phyloP scores from a whole-genome alignment of 2,797 vertebrate genomes.

The Synanceia verrucosa region DNA sequence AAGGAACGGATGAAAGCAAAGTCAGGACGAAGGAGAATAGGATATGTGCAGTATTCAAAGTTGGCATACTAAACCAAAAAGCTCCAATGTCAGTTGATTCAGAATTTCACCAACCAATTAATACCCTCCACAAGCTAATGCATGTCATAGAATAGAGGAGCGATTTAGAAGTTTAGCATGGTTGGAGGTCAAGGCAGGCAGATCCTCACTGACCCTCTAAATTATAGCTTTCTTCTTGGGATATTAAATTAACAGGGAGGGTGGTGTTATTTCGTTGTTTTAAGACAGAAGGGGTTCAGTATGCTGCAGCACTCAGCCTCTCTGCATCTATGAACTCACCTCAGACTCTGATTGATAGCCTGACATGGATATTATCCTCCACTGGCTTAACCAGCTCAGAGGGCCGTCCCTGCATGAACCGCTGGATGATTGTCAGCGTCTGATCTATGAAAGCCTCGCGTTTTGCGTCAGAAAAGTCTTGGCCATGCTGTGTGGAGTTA shows the following conservation, averaged over 20 bases:
- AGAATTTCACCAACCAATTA: not conserved
- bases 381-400: conserved; percentile 6
- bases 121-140: not conserved
- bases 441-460: not conserved
- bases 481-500: conserved; percentile 2
- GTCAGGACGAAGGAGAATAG: not conserved
- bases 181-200: not conserved
- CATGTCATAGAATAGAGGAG: not conserved
- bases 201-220: not conserved
- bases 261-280: not conserved
- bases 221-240: not conserved
- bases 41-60: not conserved
- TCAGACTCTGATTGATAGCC: conserved; percentile 1
- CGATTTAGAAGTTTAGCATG: no score
- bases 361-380: conserved; percentile 7
- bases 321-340: not conserved
- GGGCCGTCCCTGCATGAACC: not conserved
- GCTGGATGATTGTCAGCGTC: not conserved
- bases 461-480: not conserved
- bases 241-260: not conserved
- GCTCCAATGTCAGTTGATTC: not conserved
- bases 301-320: not conserved
- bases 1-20: conserved; percentile 26
- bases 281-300: no score
- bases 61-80: not conserved